Base-by-base conservation (phyloP, 2,888 invertebrate genomes). In the Drosophila vallismaia region DNA sequence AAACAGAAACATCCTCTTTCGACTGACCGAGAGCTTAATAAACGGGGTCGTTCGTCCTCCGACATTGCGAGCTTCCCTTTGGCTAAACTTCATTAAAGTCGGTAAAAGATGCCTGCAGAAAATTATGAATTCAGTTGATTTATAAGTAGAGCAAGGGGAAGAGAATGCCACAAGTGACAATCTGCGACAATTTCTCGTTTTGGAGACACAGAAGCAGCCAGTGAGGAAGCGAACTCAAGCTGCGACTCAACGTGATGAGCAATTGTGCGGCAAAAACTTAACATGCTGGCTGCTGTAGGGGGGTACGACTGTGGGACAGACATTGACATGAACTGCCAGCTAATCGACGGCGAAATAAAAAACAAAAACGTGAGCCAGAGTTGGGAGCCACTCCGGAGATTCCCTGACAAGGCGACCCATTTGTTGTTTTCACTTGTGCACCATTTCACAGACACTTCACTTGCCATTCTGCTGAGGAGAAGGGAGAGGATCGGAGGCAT, bases 351-450 rank as follows among this genome's bases (percentile, higher is more conserved):
- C 57, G 52, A 54, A 67, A 50, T 46, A 60, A 69, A 31, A 75
- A 64, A 67, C 57, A 53, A 70, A 68, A 71, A 74, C 73, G 53
- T 64, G 62, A 60, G 69, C 51, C 54, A 67, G 60, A 38, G 49
- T 29, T 60, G 33, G 53, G 44, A 14, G 49, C 50, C 55, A 57
- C 58, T 56, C 31, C 33, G 51, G 56, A 70, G 70, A 70, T 55
- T 54, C 69, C 38, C 45, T 71, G 80, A 79, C 83, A 83, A 77
- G 83, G 79, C 83, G 83, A 79, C 86, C 83, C 81, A 84, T 84
- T 84, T 80, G 84, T 81, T 78, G 82, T 84, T 85, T 85, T 85
- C 84, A 85, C 86, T 85, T 85, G 82, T 81, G 81, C 81, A 78
- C 77, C 81, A 81, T 79, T 85, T 77, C 76, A 68, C 79, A 84